A percentile compares a stretch with the other conserved stretches of the same genome.
Conservation (phyloP, 2,113 vertebrate genomes). For the Lophius piscatorius region DNA sequence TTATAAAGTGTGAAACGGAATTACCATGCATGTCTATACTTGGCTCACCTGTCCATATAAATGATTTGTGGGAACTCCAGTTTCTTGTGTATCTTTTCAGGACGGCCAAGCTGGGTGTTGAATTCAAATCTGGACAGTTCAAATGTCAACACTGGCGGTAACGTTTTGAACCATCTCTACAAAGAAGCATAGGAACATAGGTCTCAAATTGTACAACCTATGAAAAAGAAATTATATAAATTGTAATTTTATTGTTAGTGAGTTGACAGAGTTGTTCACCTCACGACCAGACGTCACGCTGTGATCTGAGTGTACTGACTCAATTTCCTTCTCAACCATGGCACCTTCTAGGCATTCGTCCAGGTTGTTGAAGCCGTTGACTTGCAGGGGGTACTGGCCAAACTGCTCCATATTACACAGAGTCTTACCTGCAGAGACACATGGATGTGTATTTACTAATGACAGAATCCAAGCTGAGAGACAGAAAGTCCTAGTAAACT, state of each 20-base stretch:
- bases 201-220: neutral
- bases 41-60: constrained; percentile 94
- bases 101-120: constrained; percentile 95
- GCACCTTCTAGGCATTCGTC: constrained; percentile 94
- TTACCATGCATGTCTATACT: too few relatives aligned
- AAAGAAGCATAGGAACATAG: constrained; percentile 8
- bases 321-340: constrained; percentile 93
- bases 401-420: constrained; percentile 95
- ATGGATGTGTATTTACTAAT: neutral
- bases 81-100: constrained; percentile 98
- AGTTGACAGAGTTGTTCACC: constrained; percentile 70
- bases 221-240: too few relatives aligned
- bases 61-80: constrained; percentile 94
- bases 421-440: constrained; percentile 80
- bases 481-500: neutral
- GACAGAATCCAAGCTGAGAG: neutral
- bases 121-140: constrained; percentile 98
- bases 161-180: constrained; percentile 96
- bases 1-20: neutral
- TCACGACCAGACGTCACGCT: constrained; percentile 84
- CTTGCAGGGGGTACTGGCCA: constrained; percentile 96
- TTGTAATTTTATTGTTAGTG: neutral
- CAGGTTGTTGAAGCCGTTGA: constrained; percentile 93
- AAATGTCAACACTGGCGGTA: constrained; percentile 96
- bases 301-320: constrained; percentile 81